These are phyloP conservation scores for Xylocampa areola DNA, from an alignment of 2,888 invertebrate genomes.

Conservation along the genomic window DNA sequence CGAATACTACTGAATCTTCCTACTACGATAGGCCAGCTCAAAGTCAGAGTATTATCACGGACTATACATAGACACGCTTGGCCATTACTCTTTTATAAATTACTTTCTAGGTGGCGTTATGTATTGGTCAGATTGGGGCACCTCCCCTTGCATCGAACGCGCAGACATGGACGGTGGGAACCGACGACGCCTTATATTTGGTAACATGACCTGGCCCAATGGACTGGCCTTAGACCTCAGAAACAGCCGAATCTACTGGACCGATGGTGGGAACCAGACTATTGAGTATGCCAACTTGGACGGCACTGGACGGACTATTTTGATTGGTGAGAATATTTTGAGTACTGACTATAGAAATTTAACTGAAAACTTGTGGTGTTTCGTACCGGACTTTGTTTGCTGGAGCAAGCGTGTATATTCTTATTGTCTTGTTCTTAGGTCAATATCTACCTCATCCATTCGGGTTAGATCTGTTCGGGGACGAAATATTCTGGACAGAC, in stretches of 20 bases:
- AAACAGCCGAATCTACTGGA: slow-evolving; percentile 94
- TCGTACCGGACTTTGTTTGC: no score
- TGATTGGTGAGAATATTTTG: slow-evolving; percentile 89
- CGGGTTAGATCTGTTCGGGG: slow-evolving; percentile 94
- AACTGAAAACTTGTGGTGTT: no score
- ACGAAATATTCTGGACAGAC: slow-evolving; percentile 96
- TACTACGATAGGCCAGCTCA: no score
- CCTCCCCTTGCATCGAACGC: slow-evolving; percentile 94
- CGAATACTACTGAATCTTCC: no score
- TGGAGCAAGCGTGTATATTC: no score
- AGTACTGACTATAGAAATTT: background rate
- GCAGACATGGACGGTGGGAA: slow-evolving; percentile 96
- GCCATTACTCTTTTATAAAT: background rate
- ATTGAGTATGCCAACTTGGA: slow-evolving; percentile 95
- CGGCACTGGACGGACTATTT: slow-evolving; percentile 91
- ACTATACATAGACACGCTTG: no score
- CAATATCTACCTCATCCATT: slow-evolving; percentile 94
- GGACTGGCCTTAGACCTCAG: slow-evolving; percentile 95
- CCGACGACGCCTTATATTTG: slow-evolving; percentile 91
- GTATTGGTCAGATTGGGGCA: slow-evolving; percentile 98
- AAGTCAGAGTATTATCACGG: no score
- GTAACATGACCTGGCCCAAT: slow-evolving; percentile 95
- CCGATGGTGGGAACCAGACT: slow-evolving; percentile 94
- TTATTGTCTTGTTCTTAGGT: no score
- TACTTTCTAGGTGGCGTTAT: slow-evolving; percentile 91